phyloP scores from a whole-genome alignment of 2,113 vertebrate species.

The Corapipo altera region DNA sequence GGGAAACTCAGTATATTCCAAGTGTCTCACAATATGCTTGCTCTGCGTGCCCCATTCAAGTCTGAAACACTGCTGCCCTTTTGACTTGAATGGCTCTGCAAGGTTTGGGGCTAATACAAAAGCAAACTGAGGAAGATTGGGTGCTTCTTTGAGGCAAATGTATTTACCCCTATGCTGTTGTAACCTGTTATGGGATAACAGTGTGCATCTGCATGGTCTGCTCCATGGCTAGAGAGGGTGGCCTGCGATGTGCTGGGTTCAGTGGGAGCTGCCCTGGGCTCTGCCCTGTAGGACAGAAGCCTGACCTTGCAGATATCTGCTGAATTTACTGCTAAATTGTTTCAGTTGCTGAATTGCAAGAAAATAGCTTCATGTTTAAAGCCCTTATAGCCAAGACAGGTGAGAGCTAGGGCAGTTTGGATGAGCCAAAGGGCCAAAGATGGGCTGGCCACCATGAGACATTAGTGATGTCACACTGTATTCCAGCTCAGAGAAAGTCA shows the following conservation, averaged over 20 bases:
- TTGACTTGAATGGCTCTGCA: neutral
- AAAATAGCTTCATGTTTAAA: neutral
- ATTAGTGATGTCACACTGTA: too few species aligned
- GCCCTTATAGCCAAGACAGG: neutral
- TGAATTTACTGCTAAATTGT: neutral
- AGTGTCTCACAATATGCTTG: neutral
- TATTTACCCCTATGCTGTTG: neutral
- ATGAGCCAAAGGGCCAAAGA: neutral
- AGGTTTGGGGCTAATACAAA: neutral
- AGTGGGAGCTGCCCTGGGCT: neutral
- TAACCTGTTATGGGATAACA: neutral
- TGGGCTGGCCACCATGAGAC: accelerated
- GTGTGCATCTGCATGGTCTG: neutral
- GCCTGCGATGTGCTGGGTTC: neutral
- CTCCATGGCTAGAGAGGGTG: neutral
- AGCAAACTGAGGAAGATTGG: neutral
- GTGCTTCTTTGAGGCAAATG: neutral
- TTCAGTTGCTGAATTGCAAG: neutral
- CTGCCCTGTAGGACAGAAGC: neutral
- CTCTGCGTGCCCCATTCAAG: neutral
- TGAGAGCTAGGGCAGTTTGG: neutral
- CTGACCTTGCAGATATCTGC: neutral
- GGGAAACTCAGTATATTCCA: neutral
- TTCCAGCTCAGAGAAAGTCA: neutral
- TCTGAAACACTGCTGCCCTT: neutral